Conservation (phyloP, 2,113 vertebrate species). For the Passer domesticus region DNA sequence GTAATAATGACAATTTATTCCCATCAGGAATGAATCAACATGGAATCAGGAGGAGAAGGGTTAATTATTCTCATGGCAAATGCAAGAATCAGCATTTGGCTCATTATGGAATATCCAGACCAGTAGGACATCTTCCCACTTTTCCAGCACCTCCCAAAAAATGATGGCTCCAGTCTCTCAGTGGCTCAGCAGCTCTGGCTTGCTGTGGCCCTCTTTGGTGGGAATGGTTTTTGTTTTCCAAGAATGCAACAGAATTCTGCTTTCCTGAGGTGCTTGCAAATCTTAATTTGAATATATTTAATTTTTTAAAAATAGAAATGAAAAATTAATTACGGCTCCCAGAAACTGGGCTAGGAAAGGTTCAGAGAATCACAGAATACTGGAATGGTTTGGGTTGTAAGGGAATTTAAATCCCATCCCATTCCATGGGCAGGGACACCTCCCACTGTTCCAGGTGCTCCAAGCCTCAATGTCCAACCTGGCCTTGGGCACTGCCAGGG, state of each 20-base stretch:
- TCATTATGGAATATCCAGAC: neutral
- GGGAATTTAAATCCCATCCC: neutral
- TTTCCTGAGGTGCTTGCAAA: neutral
- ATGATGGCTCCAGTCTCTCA: accelerated
- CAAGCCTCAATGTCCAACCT: too few species aligned
- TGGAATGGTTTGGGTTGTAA: neutral
- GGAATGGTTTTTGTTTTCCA: neutral
- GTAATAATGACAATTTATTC: neutral
- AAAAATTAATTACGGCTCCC: neutral
- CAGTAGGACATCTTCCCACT: neutral
- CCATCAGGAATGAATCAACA: neutral
- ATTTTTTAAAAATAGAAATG: neutral
- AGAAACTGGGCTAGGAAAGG: neutral
- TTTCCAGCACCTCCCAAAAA: neutral
- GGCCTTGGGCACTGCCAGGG: too few species aligned
- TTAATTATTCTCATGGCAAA: neutral
- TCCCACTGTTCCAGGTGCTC: neutral
- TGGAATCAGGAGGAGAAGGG: neutral
- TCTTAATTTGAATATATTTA: neutral
- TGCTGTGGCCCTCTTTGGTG: neutral
- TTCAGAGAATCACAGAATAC: neutral
- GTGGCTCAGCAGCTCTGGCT: neutral
- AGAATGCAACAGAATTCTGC: neutral
- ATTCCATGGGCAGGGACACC: neutral
- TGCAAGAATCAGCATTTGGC: neutral